phyloP scores from a whole-genome alignment of 2,797 vertebrate genomes.

The Urosaurus nigricauda region DNA sequence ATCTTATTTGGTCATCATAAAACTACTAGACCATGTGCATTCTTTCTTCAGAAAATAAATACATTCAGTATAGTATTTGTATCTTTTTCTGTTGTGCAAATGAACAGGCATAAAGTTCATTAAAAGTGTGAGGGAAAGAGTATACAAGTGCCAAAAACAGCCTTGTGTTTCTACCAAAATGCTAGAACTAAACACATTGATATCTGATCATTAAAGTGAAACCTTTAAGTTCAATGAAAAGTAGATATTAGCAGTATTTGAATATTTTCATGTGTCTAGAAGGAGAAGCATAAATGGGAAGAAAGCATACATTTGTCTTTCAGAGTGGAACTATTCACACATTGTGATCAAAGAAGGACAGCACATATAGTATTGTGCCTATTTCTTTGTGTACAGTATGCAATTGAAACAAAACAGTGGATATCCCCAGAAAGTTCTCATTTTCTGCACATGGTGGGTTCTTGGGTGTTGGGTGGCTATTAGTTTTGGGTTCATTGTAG shows the following conservation, averaged over 20 bases:
- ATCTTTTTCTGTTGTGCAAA: constrained; percentile 44
- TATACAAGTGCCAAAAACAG: constrained; percentile 6
- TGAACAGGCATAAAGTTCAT: constrained; percentile 41
- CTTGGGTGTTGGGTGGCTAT: background rate
- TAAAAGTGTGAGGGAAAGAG: background rate
- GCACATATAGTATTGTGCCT: background rate
- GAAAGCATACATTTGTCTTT: background rate
- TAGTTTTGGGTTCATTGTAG: no score
- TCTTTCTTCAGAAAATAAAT: constrained; percentile 60
- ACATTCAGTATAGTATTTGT: constrained; percentile 52
- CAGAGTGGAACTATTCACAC: background rate
- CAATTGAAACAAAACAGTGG: background rate
- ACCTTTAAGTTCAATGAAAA: background rate
- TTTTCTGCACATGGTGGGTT: background rate
- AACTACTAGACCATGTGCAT: constrained; percentile 52
- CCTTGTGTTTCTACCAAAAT: constrained; percentile 21
- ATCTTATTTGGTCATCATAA: constrained; percentile 66
- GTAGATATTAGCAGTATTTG: background rate
- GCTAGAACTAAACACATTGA: constrained; percentile 25
- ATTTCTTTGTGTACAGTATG: background rate
- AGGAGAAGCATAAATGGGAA: background rate
- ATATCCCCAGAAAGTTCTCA: background rate
- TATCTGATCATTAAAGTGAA: background rate
- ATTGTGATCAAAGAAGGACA: background rate
- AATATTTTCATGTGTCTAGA: background rate